phyloP scores from a whole-genome alignment of 2,888 invertebrate genomes.

The Sphaeridia pumilis region DNA sequence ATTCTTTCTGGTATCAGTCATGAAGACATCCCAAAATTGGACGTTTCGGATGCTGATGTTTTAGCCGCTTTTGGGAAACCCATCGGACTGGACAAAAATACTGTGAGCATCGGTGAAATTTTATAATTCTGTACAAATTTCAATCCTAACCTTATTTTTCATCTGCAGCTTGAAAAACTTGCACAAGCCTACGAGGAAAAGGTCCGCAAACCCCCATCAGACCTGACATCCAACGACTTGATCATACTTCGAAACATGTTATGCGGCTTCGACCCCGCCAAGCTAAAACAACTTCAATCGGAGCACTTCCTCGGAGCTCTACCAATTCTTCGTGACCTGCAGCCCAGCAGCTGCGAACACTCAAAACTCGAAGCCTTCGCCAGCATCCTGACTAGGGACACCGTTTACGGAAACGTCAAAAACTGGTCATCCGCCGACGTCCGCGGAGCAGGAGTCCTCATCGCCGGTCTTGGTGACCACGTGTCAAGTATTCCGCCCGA shows the following conservation, averaged over 20 bases:
- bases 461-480: slow-evolving; percentile 17
- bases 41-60: slow-evolving; percentile 27
- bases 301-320: slow-evolving; percentile 25
- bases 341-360: slow-evolving; percentile 22
- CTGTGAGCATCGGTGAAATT: slow-evolving; percentile 13
- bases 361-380: slow-evolving; percentile 20
- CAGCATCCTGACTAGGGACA: slow-evolving; percentile 10
- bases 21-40: slow-evolving; percentile 23
- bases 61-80: slow-evolving; percentile 25
- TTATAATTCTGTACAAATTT: slow-evolving; percentile 1
- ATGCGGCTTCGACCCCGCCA: slow-evolving; percentile 25
- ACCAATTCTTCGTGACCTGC: slow-evolving; percentile 21
- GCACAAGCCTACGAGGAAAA: slow-evolving; percentile 26
- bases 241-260: slow-evolving; percentile 25
- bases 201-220: slow-evolving; percentile 10
- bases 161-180: slow-evolving; percentile 24
- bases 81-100: slow-evolving; percentile 27
- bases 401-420: slow-evolving; percentile 21
- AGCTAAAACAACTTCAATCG: slow-evolving; percentile 19
- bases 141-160: slow-evolving; percentile 1
- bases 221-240: slow-evolving; percentile 21
- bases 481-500: slow-evolving; percentile 25
- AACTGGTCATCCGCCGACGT: slow-evolving; percentile 32
- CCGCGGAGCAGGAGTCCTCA: slow-evolving; percentile 24
- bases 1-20: slow-evolving; percentile 25